A percentile compares a stretch with the other conserved stretches of the same genome.
phyloP scores from a whole-genome alignment of 2,113 vertebrate genomes.

The Herpailurus yagouaroundi region DNA sequence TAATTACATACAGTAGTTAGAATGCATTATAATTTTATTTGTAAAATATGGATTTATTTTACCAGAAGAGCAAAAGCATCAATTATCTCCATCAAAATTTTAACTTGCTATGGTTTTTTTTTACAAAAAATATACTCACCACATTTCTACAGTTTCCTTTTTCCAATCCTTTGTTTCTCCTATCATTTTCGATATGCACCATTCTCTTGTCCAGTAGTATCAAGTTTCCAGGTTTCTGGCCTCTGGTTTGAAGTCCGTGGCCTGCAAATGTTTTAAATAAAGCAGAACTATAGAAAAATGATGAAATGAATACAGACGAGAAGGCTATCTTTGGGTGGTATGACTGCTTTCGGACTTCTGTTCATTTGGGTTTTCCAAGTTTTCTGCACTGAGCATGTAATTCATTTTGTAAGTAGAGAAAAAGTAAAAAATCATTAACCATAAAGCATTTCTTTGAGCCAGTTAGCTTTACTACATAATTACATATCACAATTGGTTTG shows the following conservation, averaged over 20 bases:
- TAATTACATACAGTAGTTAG: conserved; percentile 4
- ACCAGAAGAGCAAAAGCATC: conserved; percentile 20
- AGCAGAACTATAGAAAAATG: conserved; percentile 30
- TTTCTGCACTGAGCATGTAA: neutral
- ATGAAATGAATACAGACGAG: neutral
- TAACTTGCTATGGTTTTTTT: neutral
- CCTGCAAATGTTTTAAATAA: conserved; percentile 38
- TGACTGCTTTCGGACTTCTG: neutral
- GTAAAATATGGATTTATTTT: conserved; percentile 26
- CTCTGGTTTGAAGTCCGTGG: conserved; percentile 31
- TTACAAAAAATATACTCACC: neutral
- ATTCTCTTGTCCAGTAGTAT: neutral
- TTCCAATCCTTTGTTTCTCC: neutral
- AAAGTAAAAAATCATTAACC: conserved; percentile 40
- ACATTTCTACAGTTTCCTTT: neutral
- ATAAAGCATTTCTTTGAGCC: conserved; percentile 31
- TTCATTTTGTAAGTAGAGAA: conserved; percentile 6
- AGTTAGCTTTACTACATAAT: conserved; percentile 8
- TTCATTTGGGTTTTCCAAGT: conserved; percentile 10
- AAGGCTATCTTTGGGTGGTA: neutral
- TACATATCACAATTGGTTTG: neutral
- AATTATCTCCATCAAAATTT: conserved; percentile 11
- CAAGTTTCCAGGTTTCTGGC: neutral
- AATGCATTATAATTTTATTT: conserved; percentile 22
- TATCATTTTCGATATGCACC: neutral